Evolutionary conservation across 2,888 invertebrate species (phyloP).

Genomic region (Cheilosia vernalis): DNA sequence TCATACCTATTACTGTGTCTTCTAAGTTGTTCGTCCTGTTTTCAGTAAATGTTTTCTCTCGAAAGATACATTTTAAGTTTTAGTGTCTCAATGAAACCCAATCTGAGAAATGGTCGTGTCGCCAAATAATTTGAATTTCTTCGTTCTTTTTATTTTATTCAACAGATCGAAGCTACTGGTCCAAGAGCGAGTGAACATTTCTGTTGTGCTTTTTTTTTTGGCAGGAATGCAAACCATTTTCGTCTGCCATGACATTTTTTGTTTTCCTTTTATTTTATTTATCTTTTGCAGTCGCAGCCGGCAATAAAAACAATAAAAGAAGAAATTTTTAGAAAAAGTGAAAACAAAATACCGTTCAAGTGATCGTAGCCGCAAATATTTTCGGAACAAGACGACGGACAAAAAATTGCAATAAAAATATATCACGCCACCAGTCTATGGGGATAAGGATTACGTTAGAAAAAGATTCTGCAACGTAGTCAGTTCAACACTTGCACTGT

Average conservation of each 20-base stretch:
- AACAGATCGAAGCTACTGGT: conserved; percentile 45
- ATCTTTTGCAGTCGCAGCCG: conserved; percentile 51
- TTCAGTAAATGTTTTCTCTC: conserved; percentile 9
- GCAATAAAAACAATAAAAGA: conserved; percentile 22
- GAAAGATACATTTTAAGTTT: conserved; percentile 41
- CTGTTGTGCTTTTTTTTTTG: conserved; percentile 34
- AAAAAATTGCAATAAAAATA: conserved; percentile 63
- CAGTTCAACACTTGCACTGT: neutral
- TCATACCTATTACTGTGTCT: conserved; percentile 16
- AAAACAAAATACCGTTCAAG: conserved; percentile 43
- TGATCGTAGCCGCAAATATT: conserved; percentile 14
- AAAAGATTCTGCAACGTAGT: conserved; percentile 5
- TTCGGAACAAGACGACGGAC: conserved; percentile 19
- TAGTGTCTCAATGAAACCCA: conserved; percentile 62
- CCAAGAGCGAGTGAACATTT: conserved; percentile 25
- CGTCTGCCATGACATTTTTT: conserved; percentile 47
- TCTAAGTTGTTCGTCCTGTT: neutral
- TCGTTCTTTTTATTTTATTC: neutral
- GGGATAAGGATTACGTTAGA: conserved; percentile 45
- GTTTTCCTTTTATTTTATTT: neutral
- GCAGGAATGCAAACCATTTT: conserved; percentile 68
- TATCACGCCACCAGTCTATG: conserved; percentile 22
- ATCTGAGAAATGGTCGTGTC: conserved; percentile 70
- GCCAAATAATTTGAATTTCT: conserved; percentile 25
- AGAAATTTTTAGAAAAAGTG: neutral